Conservation (phyloP, 2,797 vertebrate genomes). For the Manis pentadactyla region DNA sequence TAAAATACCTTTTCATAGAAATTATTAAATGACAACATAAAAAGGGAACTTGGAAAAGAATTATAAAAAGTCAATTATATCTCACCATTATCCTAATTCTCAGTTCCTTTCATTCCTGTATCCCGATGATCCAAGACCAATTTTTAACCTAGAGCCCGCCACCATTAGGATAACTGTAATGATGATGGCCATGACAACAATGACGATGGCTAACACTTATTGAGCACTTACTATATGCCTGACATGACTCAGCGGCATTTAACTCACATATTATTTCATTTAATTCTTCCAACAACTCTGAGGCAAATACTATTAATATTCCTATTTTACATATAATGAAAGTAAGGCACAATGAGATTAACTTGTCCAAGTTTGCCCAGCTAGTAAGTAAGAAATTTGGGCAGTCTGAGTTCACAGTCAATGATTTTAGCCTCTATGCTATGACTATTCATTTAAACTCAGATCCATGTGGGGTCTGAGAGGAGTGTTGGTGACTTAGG, state of each 20-base stretch:
- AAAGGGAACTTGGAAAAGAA: neutral
- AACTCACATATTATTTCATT: constrained; percentile 17
- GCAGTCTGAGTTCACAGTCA: neutral
- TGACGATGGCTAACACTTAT: neutral
- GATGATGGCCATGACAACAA: neutral
- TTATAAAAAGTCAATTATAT: neutral
- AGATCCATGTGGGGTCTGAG: neutral
- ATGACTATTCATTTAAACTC: neutral
- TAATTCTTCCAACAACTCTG: neutral
- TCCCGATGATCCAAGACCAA: neutral
- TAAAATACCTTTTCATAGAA: constrained; percentile 23
- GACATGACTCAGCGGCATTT: neutral
- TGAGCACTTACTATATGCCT: neutral
- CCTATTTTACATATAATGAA: neutral
- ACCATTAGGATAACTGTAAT: neutral
- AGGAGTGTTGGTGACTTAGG: neutral
- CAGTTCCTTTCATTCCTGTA: neutral
- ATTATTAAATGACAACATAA: neutral
- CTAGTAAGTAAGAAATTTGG: neutral
- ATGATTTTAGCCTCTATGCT: neutral
- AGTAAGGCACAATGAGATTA: neutral
- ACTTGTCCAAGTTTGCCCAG: neutral
- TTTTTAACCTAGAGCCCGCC: neutral
- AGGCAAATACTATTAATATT: neutral
- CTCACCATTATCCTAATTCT: neutral